These are phyloP conservation scores for Oreochromis mossambicus DNA, from an alignment of 2,797 vertebrate species.

Conservation along the genomic window DNA sequence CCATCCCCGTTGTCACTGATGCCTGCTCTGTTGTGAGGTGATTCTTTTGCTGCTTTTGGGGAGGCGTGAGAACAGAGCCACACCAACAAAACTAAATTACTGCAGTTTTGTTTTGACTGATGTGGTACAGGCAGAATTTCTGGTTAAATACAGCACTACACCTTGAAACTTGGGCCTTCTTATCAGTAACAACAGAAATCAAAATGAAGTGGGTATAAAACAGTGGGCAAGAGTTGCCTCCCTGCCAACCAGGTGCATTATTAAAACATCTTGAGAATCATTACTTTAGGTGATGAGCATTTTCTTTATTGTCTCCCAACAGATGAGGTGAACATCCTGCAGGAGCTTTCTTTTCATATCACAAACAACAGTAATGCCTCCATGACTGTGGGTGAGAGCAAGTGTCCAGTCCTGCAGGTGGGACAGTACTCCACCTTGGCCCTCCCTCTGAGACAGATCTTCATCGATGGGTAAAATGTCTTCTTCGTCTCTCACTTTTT, in stretches of 20 bases:
- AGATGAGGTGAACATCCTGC: slow-evolving; percentile 84
- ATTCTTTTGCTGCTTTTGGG: not conserved
- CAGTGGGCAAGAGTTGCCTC: not conserved
- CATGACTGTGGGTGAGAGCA: slow-evolving; percentile 56
- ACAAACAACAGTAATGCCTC: slow-evolving; percentile 76
- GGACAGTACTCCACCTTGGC: slow-evolving; percentile 85
- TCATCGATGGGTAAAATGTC: slow-evolving; percentile 74
- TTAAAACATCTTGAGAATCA: not conserved
- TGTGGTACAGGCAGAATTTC: not conserved
- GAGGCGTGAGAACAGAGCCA: not conserved
- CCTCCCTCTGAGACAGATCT: slow-evolving; percentile 74
- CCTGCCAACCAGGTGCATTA: not conserved
- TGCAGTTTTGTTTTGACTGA: not conserved
- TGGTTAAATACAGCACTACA: not conserved
- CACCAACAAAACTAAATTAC: not conserved
- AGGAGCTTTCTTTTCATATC: slow-evolving; percentile 66
- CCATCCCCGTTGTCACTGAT: not conserved
- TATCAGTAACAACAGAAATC: not conserved
- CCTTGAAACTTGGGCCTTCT: not conserved
- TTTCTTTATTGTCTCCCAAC: not conserved
- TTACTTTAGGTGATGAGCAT: not conserved
- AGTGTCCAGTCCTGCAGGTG: slow-evolving; percentile 77
- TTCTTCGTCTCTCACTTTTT: not conserved
- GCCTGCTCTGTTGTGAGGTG: not conserved
- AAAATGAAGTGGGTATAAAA: not conserved